Conservation (phyloP, 2,797 vertebrate genomes). For the Propithecus perrieri region DNA sequence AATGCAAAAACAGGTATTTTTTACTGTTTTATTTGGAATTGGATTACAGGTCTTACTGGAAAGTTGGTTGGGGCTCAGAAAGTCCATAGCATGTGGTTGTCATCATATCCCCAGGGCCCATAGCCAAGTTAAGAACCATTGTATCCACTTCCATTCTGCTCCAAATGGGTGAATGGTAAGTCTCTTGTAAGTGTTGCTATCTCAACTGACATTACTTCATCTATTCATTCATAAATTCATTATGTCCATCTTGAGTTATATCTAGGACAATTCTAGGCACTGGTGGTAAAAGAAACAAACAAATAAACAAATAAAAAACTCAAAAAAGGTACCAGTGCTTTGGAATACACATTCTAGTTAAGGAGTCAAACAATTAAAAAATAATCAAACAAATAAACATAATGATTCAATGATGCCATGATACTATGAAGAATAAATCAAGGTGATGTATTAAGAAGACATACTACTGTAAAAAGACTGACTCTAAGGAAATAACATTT, state of each 20-base stretch:
- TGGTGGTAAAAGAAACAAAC: neutral
- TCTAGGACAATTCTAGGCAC: neutral
- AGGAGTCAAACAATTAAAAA: neutral
- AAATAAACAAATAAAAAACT: neutral
- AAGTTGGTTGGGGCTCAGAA: neutral
- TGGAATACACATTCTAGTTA: neutral
- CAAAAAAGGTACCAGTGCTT: neutral
- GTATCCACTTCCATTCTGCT: neutral
- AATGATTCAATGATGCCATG: neutral
- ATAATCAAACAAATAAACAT: neutral
- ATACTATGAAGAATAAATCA: neutral
- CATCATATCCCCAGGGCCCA: too few relatives aligned
- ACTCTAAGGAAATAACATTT: neutral
- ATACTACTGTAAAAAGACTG: neutral
- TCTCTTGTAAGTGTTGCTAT: neutral
- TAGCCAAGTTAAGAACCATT: neutral
- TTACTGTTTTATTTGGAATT: neutral
- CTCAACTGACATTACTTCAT: neutral
- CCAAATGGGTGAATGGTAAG: neutral
- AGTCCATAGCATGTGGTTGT: accelerated
- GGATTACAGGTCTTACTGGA: neutral
- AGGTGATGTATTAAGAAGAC: neutral
- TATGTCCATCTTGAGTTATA: neutral
- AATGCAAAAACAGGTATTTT: neutral
- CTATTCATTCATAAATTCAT: neutral